Conservation (phyloP, 2,113 vertebrate species). For the Salminus brasiliensis region DNA sequence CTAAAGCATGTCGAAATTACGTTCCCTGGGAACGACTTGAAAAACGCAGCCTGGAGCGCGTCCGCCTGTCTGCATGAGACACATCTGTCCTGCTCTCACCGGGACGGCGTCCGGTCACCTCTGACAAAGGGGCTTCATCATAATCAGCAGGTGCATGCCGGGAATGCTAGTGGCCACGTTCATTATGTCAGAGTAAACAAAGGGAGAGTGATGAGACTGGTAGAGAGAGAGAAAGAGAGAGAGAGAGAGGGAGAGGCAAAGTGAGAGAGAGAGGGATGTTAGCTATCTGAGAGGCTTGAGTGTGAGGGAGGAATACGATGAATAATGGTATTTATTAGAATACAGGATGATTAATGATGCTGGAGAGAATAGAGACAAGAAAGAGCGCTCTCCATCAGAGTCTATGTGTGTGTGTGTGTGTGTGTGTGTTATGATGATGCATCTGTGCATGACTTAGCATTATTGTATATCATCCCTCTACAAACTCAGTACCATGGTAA, state of each 20-base stretch:
- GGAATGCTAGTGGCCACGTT: conserved; percentile 51
- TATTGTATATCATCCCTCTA: too few relatives aligned
- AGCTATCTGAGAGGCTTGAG: conserved; percentile 12
- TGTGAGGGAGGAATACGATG: conserved; percentile 31
- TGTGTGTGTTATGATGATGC: not conserved
- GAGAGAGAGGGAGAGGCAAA: conserved; percentile 37
- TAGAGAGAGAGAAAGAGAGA: conserved; percentile 49
- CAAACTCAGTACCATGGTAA: too few relatives aligned
- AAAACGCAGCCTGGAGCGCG: not conserved
- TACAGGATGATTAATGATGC: conserved; percentile 60
- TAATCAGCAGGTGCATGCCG: conserved; percentile 56
- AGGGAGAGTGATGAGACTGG: conserved; percentile 47
- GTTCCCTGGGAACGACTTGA: not conserved
- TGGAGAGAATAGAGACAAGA: conserved; percentile 11
- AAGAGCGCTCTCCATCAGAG: not conserved
- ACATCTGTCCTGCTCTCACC: not conserved
- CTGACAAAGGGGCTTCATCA: conserved; percentile 58
- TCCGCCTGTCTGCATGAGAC: not conserved
- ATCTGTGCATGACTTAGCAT: not conserved
- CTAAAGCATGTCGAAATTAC: not conserved
- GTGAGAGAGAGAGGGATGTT: conserved; percentile 37
- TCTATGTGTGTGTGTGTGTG: too few relatives aligned
- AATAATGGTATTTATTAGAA: conserved; percentile 62
- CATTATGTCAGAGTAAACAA: conserved; percentile 57
- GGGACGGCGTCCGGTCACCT: conserved; percentile 2